A percentile compares a stretch with the other conserved stretches of the same genome.
Evolutionary conservation across 2,113 vertebrate genomes (phyloP).

Genomic region (Scomber japonicus): DNA sequence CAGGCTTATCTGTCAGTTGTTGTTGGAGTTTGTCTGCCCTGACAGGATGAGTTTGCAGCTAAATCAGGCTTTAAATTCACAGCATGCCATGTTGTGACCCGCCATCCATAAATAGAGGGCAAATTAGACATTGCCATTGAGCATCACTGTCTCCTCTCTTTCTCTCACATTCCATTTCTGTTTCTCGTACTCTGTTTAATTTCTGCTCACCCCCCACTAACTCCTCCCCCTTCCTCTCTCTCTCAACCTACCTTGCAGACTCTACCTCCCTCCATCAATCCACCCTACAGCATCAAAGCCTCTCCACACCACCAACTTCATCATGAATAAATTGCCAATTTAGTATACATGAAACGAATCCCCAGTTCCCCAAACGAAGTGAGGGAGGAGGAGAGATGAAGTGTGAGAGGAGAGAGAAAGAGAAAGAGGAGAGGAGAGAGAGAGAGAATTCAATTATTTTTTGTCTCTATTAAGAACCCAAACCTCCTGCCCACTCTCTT

Average conservation of each 20-base stretch:
- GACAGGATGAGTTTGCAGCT: slow-evolving; percentile 70
- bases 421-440: slow-evolving; percentile 37
- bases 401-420: slow-evolving; percentile 36
- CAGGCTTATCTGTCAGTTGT: slow-evolving; percentile 67
- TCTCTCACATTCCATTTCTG: slow-evolving; percentile 35
- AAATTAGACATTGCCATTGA: slow-evolving; percentile 77
- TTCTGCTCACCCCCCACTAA: slow-evolving; percentile 9
- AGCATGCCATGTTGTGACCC: slow-evolving; percentile 63
- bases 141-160: slow-evolving; percentile 62
- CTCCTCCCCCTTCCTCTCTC: background rate
- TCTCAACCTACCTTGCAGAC: slow-evolving; percentile 60
- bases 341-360: slow-evolving; percentile 81
- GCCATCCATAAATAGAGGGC: slow-evolving; percentile 71
- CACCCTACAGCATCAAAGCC: slow-evolving; percentile 79
- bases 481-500: slow-evolving; percentile 82
- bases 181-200: slow-evolving; percentile 49
- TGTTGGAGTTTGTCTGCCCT: slow-evolving; percentile 69
- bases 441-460: slow-evolving; percentile 82
- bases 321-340: slow-evolving; percentile 84
- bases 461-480: slow-evolving; percentile 82
- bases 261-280: slow-evolving; percentile 67
- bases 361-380: slow-evolving; percentile 73
- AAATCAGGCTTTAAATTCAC: slow-evolving; percentile 77
- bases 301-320: slow-evolving; percentile 81
- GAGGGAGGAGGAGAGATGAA: slow-evolving; percentile 53